Evolutionary conservation across 53 echinoderm and acorn worm species (phyloP), one percentile per base, ranked within the genome.

Genomic region (Arbacia lixula): DNA sequence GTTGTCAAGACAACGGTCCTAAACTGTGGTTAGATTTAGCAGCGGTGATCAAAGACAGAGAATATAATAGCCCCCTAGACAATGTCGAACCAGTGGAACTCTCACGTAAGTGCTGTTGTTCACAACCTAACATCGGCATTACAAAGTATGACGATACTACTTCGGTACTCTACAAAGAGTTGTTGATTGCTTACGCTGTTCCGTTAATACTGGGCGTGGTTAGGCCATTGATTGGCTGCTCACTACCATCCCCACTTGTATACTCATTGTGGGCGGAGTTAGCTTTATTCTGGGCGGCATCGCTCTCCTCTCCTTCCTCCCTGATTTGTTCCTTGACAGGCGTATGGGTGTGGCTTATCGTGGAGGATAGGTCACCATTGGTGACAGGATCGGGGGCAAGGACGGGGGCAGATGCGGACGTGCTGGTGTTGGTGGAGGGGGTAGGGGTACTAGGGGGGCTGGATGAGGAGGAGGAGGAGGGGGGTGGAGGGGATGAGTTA

Each of bases 221-320:
- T 26, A 57, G 77, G 28, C 60, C 58, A 1, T 35, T 38, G 4
- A 58, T 60, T 5, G 77, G 53, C 46, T 74, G 17, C 19, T 51
- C 74, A 74, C 74, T 74, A 11, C 54, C 74, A 11, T 74, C 52
- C 54, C 50, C 57, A n/a, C n/a, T n/a, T n/a, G n/a, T n/a, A 42
- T 58, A 26, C 27, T 77, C 77, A 25, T 58, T 52, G 1, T 51
- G 74, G 53, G n/a, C 30, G 34, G 74, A 33, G 32, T 19, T 34
- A 39, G 66, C 38, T 38, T 87, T 38, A 41, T 58, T 60, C 46
- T 55, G 72, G 46, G 29, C 16, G 22, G 29, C 36, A 17, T 68
- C 57, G n/a, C n/a, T n/a, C 51, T 83, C 88, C 1, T 26, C 49
- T 3, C 50, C 52, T 8, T 51, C 19, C 12, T 36, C 83, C 19